Evolutionary conservation across 2,113 vertebrate species (phyloP), one percentile per base, ranked within the genome.

Genomic region (Podocnemis expansa): DNA sequence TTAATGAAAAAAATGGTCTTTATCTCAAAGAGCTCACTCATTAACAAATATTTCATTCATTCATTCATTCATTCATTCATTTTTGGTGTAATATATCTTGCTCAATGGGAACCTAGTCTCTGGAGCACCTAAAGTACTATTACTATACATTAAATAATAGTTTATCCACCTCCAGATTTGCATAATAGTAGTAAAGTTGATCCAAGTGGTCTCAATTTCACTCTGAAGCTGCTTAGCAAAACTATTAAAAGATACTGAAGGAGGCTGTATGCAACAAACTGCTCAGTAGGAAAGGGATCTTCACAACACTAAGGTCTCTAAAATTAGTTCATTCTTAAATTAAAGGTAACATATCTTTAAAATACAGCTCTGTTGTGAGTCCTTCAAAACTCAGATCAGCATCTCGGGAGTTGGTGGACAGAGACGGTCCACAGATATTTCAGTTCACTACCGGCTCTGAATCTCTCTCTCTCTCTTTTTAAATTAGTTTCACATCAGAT

Each of bases 51-150:
- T 89, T 85, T 12, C 1, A 1, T 80, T 89, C 17, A 16, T 5
- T 5, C n/a, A n/a, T n/a, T n/a, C n/a, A n/a, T n/a, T n/a, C n/a
- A n/a, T n/a, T n/a, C n/a, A n/a, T n/a, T n/a, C n/a, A n/a, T 52
- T 52, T 52, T 52, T 52, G 51, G 8, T 31, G 34, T 52, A 63
- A 90, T 93, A 79, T 0, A 10, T 3, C 41, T n/a, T 5, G 45
- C 21, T 80, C 11, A 45, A 12, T n/a, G 45, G 2, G 3, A 83
- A 80, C 34, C 34, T 12, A 4, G 1, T 82, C 1, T n/a, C 38
- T 73, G 45, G 1, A 12, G 2, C 2, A 2, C 55, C 25, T 85
- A 47, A 83, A 16, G 9, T 29, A 45, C 12, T 0, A 0, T 38
- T 22, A 31, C 85, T 78, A 1, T 16, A 10, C 19, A 58, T 89